A percentile compares a stretch with the other conserved stretches of the same genome.
Evolutionary conservation across 1,140 invertebrate genomes (phyloP).

Genomic region (Drosophila arizonae): DNA sequence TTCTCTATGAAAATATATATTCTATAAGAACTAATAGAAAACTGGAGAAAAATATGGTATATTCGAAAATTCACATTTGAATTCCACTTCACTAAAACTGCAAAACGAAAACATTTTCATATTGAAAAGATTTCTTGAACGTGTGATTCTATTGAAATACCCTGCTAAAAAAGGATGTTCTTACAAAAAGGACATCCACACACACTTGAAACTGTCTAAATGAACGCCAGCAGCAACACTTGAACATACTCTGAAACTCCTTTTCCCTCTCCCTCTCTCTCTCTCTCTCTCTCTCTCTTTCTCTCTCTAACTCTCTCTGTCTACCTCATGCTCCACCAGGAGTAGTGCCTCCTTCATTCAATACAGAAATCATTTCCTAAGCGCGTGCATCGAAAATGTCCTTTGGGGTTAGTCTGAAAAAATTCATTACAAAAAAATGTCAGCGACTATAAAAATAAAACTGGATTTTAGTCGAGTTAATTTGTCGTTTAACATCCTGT

Average conservation of each 20-base stretch:
- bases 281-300: background rate
- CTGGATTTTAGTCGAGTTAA: conserved; percentile 53
- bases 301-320: background rate
- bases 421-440: conserved; percentile 62
- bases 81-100: too few species aligned
- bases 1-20: too few species aligned
- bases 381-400: conserved; percentile 1
- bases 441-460: conserved; percentile 68
- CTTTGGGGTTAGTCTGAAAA: conserved; percentile 22
- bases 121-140: too few species aligned
- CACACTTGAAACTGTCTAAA: conserved; percentile 48
- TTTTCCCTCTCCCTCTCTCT: background rate
- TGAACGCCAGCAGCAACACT: conserved; percentile 29
- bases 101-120: too few species aligned
- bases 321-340: background rate
- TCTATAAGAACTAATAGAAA: background rate
- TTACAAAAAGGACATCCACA: conserved; percentile 42
- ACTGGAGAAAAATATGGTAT: too few species aligned
- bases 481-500: conserved; percentile 80
- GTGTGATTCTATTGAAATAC: background rate
- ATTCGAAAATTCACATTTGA: too few species aligned
- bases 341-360: conserved; percentile 1
- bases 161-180: conserved; percentile 2
- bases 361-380: too few species aligned
- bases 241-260: conserved; percentile 2